Percentiles rank a stretch among this genome's conserved stretches.
Conservation (phyloP, 2,113 vertebrate species). For the Galeopterus variegatus region DNA sequence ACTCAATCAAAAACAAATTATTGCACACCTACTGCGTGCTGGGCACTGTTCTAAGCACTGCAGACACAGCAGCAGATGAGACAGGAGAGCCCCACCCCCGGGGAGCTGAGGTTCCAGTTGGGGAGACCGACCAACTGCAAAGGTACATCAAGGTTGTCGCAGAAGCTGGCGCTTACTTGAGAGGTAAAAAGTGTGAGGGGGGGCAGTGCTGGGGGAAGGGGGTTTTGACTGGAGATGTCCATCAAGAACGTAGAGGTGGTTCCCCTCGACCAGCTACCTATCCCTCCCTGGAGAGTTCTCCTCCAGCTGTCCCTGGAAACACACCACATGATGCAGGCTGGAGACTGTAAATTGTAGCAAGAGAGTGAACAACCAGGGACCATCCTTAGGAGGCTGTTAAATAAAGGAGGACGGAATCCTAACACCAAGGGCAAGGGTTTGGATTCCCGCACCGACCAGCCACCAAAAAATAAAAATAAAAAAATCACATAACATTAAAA, state of each 20-base stretch:
- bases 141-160: not conserved
- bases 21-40: not conserved
- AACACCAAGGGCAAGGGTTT: too few relatives aligned
- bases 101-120: not conserved
- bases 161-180: not conserved
- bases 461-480: too few relatives aligned
- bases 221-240: not conserved
- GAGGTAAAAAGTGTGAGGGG: rapidly evolving
- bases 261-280: not conserved
- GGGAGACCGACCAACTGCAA: too few relatives aligned
- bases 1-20: not conserved
- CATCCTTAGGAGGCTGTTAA: not conserved
- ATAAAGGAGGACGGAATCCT: not conserved
- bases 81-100: too few relatives aligned
- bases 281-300: not conserved
- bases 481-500: not conserved
- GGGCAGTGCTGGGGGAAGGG: not conserved
- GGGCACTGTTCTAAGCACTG: not conserved
- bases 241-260: too few relatives aligned
- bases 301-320: not conserved
- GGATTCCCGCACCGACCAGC: too few relatives aligned
- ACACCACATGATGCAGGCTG: not conserved
- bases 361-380: not conserved
- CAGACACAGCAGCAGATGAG: not conserved
- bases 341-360: not conserved